Base-by-base conservation (phyloP, 2,888 invertebrate genomes). In the Andrena flavipes region DNA sequence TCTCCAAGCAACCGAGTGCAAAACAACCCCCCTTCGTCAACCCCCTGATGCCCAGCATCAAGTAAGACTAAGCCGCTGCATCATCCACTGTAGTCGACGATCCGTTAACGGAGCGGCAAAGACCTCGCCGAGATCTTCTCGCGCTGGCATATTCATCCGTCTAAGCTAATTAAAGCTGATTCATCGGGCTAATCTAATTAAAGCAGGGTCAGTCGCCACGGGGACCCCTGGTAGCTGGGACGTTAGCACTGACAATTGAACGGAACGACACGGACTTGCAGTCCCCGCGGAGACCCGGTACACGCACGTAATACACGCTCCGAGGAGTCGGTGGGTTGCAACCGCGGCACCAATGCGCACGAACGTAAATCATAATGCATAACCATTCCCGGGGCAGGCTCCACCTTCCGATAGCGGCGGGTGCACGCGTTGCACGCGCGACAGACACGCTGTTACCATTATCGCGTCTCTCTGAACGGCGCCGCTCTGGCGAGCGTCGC, bases 331-430 rank as follows among this genome's bases (percentile, higher is more conserved):
- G 75, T 85, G 83, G 89, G 81, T 76, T 76, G 87, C 80, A 79
- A 84, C 82, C 75, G 84, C 80, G 76, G 79, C 87, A 68, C 79
- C 90, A 90, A 90, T 90, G 86, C 87, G 86, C 84, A 84, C 80
- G 88, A 88, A 85, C 89, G 87, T 91, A 91, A 91, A 91, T 91
- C 91, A 91, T 91, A 91, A 89, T 76, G 82, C 87, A 86, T 89
- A 91, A 91, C 87, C 91, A 83, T 90, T 88, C 87, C 83, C 84
- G 71, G 80, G 84, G 56, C 69, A 87, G 80, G 86, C 90, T 90
- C 90, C 90, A 90, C 90, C 90, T 89, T 87, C 84, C 74, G 64
- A 86, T 84, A 79, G 23, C 51, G 60, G 59, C 62, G 76, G 48
- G 63, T 75, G 23, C 42, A 26, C 26, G 63, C 42, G 59, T 26